Conservation (phyloP, 2,888 invertebrate species). For the Lutraria lutraria region DNA sequence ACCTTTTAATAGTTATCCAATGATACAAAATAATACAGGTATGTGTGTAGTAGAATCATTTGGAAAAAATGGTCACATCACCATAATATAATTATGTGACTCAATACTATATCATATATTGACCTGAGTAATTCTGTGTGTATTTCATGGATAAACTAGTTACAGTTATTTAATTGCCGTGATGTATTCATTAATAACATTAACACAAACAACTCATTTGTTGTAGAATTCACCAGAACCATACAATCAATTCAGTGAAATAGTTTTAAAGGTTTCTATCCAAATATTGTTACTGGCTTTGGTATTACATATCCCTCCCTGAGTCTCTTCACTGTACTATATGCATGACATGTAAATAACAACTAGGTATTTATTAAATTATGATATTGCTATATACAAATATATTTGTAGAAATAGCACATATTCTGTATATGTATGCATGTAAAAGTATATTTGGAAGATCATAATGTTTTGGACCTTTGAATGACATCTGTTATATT, state of each 20-base stretch:
- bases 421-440: not conserved
- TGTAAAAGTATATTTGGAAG: not conserved
- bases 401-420: not conserved
- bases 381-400: not conserved
- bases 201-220: not conserved
- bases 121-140: too few relatives aligned
- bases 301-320: not conserved
- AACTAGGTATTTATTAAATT: not conserved
- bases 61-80: too few relatives aligned
- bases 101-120: too few relatives aligned
- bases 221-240: constrained; percentile 12
- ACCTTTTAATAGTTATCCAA: too few relatives aligned
- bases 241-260: not conserved
- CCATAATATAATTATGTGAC: too few relatives aligned
- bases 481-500: too few relatives aligned
- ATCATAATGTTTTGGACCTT: too few relatives aligned
- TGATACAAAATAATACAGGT: too few relatives aligned
- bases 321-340: not conserved
- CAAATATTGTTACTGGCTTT: not conserved
- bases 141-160: too few relatives aligned
- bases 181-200: too few relatives aligned
- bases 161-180: too few relatives aligned
- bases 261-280: not conserved
- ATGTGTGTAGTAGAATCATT: too few relatives aligned
- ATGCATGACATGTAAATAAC: not conserved